Evolutionary conservation across 2,113 vertebrate genomes (phyloP).

Genomic region (Atlantisia rogersi): DNA sequence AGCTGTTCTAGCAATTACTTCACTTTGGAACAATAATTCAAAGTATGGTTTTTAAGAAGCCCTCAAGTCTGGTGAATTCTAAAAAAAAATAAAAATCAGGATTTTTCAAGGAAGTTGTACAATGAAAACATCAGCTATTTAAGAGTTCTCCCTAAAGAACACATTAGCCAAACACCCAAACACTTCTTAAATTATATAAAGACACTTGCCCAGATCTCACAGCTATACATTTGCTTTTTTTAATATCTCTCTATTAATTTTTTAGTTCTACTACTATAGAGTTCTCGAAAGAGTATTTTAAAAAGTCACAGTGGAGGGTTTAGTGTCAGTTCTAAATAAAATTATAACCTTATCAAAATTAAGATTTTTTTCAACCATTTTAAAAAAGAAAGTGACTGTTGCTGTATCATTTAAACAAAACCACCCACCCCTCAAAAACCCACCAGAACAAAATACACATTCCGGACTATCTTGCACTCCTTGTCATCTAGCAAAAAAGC

Average conservation of each 20-base stretch:
- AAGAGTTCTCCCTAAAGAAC: not conserved
- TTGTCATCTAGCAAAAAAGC: not conserved
- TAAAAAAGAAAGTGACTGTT: not conserved
- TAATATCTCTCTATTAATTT: not conserved
- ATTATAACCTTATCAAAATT: not conserved
- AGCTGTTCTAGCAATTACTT: accelerated
- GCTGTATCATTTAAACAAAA: not conserved
- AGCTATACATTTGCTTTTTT: not conserved
- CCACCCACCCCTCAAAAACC: accelerated
- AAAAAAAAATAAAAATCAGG: not conserved
- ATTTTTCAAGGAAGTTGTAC: not conserved
- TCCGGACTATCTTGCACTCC: not conserved
- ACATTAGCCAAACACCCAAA: not conserved
- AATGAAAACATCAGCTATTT: not conserved
- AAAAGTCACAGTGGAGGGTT: not conserved
- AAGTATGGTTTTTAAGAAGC: not conserved
- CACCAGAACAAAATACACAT: not conserved
- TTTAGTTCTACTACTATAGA: not conserved
- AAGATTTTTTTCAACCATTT: not conserved
- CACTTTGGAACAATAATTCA: not conserved
- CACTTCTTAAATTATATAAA: not conserved
- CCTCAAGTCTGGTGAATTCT: not conserved
- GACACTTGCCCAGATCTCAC: not conserved
- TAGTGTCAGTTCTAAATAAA: not conserved
- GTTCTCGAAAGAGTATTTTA: not conserved